Evolutionary conservation across 2,113 vertebrate genomes (phyloP).

Genomic region (Malaclemys terrapin): DNA sequence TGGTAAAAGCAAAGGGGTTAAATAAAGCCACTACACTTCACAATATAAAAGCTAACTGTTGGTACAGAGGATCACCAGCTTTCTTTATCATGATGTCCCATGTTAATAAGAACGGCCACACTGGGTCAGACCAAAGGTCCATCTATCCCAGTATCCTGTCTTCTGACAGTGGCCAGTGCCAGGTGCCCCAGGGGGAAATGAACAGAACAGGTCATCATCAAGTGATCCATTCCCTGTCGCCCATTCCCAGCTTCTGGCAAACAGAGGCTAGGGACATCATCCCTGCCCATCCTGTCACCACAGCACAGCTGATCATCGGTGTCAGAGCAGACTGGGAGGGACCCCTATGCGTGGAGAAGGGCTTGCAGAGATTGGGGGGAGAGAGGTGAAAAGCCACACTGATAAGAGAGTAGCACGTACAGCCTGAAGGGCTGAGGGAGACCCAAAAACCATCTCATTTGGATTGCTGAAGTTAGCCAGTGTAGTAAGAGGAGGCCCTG

Average conservation of each 20-base stretch:
- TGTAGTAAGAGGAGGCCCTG: too few relatives aligned
- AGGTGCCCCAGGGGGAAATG: too few relatives aligned
- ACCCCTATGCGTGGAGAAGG: background rate
- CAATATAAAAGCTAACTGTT: background rate
- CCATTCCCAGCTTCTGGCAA: too few relatives aligned
- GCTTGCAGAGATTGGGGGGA: rapidly evolving
- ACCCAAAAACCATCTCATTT: background rate
- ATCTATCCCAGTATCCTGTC: too few relatives aligned
- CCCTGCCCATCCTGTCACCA: too few relatives aligned
- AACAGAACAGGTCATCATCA: too few relatives aligned
- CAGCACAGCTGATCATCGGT: background rate
- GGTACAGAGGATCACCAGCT: background rate
- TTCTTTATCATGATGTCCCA: background rate
- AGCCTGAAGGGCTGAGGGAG: rapidly evolving
- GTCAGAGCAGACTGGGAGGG: background rate
- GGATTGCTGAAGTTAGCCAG: background rate
- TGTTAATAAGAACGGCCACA: background rate
- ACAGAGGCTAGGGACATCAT: too few relatives aligned
- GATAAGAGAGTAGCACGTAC: background rate
- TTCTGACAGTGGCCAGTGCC: too few relatives aligned
- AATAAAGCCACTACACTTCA: background rate
- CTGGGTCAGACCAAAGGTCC: too few relatives aligned
- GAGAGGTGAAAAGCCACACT: rapidly evolving
- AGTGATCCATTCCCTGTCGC: too few relatives aligned
- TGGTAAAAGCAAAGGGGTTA: background rate